Base-by-base conservation (phyloP, 2,888 invertebrate genomes). In the Aspidapion aeneum region DNA sequence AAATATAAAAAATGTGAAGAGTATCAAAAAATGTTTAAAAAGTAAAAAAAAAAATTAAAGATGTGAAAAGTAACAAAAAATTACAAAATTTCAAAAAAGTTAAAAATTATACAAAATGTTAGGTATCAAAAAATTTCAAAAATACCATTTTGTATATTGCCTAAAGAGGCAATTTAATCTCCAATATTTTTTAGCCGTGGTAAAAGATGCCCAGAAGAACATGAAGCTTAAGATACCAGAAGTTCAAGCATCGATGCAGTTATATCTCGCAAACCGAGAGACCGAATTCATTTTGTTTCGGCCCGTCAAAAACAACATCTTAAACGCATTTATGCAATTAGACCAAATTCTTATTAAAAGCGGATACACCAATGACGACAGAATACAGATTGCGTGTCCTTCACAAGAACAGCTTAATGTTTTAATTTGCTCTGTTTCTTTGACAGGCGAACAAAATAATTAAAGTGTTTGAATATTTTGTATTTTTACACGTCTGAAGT, bases 221-320 rank as follows among this genome's bases (percentile, higher is more conserved):
- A 89, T 98, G 63, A 94, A 93, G 78, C 83, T 87, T 0, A 89
- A 90, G 70, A 83, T 97, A 49, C 90, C 95, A 0, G 83, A 85
- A 3, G 81, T 98, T 17, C 94, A 96, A 75, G 85, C 91, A 2
- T 91, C 93, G 16, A 96, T 98, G 95, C 90, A 94, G 69, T 85
- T 99, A 1, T 99, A 99, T 79, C 84, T 99, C 60, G 94, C 98
- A 16, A 98, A 98, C 79, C 88, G 91, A 70, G 98, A 99, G 78
- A 98, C 98, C 0, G 98, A 99, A 79, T 94, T 95, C 72, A 98
- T 99, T 73, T 84, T 99, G 9, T 96, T 98, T 74, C 87, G 96
- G 62, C 98, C 98, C 1, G 93, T 98, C 57, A 89, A 93, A 87
- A 94, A 96, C 77, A 95, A 95, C 73, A 89, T 97, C 0, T 91